Evolutionary conservation across 2,797 vertebrate species (phyloP).

Genomic region (Garrulus glandarius): DNA sequence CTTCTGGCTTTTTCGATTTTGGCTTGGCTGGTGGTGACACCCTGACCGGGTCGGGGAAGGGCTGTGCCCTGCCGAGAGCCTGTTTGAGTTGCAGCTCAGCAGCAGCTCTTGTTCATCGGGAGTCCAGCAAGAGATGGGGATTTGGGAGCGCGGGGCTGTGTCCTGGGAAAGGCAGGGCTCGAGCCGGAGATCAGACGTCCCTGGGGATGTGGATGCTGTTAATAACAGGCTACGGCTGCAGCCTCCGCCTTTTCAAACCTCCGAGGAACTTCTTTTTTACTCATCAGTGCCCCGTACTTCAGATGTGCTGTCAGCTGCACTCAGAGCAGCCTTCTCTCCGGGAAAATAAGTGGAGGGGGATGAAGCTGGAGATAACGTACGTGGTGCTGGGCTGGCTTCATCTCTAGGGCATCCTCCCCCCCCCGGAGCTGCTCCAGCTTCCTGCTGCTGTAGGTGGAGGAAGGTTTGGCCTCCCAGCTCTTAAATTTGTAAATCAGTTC

Average conservation of each 20-base stretch:
- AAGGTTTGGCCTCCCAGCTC: background rate
- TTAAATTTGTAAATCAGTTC: background rate
- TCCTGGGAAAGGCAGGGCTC: accelerated
- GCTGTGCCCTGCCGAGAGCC: background rate
- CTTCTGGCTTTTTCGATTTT: background rate
- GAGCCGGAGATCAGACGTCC: accelerated
- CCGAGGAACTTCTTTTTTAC: background rate
- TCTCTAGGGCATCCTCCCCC: background rate
- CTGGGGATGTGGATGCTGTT: accelerated
- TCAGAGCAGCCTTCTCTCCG: background rate
- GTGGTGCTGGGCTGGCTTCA: background rate
- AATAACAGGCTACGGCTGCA: background rate
- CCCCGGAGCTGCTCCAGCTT: background rate
- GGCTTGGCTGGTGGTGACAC: background rate
- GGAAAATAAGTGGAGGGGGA: background rate
- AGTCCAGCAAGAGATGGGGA: background rate
- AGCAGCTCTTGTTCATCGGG: accelerated
- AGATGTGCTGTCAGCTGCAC: background rate
- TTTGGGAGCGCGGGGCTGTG: accelerated
- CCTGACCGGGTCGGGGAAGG: accelerated
- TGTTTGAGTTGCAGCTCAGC: accelerated
- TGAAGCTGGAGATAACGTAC: accelerated
- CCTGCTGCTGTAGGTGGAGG: background rate
- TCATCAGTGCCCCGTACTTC: accelerated
- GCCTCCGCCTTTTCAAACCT: background rate